These are phyloP conservation scores for Bombus huntii DNA, from an alignment of 1,140 invertebrate genomes.

Conservation along the genomic window DNA sequence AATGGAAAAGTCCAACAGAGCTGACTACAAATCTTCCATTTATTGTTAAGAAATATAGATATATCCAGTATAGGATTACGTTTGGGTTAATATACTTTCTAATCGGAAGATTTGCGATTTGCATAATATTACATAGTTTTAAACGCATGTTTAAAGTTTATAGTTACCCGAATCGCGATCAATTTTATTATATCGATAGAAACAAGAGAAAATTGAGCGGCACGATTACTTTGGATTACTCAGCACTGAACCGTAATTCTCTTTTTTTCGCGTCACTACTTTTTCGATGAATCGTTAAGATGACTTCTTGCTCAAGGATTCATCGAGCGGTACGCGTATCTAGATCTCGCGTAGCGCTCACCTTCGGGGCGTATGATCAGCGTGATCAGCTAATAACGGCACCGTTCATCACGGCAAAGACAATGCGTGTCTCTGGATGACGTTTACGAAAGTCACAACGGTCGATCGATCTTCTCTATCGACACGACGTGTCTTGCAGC, in stretches of 20 bases:
- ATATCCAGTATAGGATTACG: too few species aligned
- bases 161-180: not conserved
- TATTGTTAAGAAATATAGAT: too few species aligned
- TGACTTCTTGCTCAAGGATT: constrained; percentile 57
- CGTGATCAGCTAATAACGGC: constrained; percentile 47
- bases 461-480: constrained; percentile 47
- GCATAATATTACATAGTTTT: too few species aligned
- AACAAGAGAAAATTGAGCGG: not conserved
- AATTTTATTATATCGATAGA: too few species aligned
- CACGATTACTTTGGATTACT: not conserved
- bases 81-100: too few species aligned
- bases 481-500: constrained; percentile 28
- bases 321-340: constrained; percentile 5
- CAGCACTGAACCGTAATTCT: constrained; percentile 37
- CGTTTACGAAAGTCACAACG: constrained; percentile 25
- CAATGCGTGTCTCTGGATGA: constrained; percentile 55
- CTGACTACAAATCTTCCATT: too few species aligned
- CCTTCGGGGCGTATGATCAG: constrained; percentile 56
- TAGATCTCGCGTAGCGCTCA: constrained; percentile 25
- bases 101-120: too few species aligned
- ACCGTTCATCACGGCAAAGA: constrained; percentile 28
- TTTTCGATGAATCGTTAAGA: constrained; percentile 65
- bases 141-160: too few species aligned
- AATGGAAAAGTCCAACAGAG: not conserved
- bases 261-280: constrained; percentile 48